These are phyloP conservation scores for Carassius carassius DNA, from an alignment of 2,113 vertebrate genomes.

Conservation along the genomic window DNA sequence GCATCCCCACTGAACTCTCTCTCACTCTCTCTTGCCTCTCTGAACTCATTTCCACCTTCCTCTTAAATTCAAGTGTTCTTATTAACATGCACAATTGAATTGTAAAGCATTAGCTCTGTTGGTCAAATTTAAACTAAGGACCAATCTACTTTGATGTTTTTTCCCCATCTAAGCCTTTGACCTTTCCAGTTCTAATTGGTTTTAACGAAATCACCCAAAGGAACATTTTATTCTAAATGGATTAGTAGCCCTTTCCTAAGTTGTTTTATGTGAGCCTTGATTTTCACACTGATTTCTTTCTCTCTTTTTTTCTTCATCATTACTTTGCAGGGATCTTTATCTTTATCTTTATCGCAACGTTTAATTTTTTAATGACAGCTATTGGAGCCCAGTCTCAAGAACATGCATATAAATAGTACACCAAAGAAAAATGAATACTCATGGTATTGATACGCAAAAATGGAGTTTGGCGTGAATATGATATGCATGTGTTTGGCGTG, in stretches of 20 bases:
- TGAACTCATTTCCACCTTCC: not conserved
- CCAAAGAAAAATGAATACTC: too few species aligned
- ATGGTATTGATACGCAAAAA: too few species aligned
- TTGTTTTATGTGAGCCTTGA: slow-evolving; percentile 27
- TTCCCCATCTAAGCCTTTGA: slow-evolving; percentile 56
- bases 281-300: slow-evolving; percentile 12
- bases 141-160: slow-evolving; percentile 67
- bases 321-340: not conserved
- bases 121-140: slow-evolving; percentile 70
- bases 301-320: not conserved
- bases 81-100: slow-evolving; percentile 58
- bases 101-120: slow-evolving; percentile 62
- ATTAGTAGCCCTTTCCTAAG: slow-evolving; percentile 51
- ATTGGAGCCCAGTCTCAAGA: not conserved
- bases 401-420: too few species aligned
- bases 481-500: too few species aligned
- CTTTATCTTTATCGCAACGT: not conserved
- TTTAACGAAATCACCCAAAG: slow-evolving; percentile 63
- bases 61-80: slow-evolving; percentile 36
- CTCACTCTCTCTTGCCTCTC: not conserved
- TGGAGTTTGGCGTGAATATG: too few species aligned
- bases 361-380: not conserved
- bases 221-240: slow-evolving; percentile 58
- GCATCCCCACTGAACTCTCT: not conserved
- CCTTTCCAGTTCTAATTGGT: slow-evolving; percentile 73